These are phyloP conservation scores for Chlamydotis undulata DNA, from an alignment of 2,113 vertebrate genomes.

Conservation along the genomic window DNA sequence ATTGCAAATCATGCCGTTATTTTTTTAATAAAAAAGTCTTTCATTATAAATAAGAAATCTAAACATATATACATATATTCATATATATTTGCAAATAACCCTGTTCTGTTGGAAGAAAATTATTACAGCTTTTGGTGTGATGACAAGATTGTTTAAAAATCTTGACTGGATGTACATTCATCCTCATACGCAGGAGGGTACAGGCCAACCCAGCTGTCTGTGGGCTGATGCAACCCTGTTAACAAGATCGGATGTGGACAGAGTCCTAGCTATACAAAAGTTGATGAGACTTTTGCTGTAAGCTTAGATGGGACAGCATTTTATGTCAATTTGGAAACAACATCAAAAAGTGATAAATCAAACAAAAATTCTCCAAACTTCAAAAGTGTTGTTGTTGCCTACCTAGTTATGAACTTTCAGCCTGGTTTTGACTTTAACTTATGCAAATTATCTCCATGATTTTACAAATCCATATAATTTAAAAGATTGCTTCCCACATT, in stretches of 20 bases:
- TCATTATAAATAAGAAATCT: not conserved
- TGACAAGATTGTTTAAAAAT: not conserved
- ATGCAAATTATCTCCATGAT: not conserved
- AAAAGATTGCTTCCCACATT: not conserved
- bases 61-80: not conserved
- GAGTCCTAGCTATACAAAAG: not conserved
- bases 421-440: not conserved
- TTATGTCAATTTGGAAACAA: not conserved
- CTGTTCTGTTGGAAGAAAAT: not conserved
- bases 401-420: not conserved
- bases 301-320: not conserved
- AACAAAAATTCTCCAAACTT: not conserved
- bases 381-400: not conserved
- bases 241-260: not conserved
- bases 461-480: constrained; percentile 4
- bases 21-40: not conserved
- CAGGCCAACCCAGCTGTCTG: not conserved
- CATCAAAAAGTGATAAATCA: not conserved
- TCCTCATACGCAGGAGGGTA: not conserved
- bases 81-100: not conserved
- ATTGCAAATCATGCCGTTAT: not conserved
- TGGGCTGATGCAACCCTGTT: not conserved
- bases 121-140: not conserved
- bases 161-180: not conserved
- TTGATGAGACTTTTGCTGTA: not conserved